Evolutionary conservation across 2,797 vertebrate species (phyloP).

Genomic region (Sciurus vulgaris): DNA sequence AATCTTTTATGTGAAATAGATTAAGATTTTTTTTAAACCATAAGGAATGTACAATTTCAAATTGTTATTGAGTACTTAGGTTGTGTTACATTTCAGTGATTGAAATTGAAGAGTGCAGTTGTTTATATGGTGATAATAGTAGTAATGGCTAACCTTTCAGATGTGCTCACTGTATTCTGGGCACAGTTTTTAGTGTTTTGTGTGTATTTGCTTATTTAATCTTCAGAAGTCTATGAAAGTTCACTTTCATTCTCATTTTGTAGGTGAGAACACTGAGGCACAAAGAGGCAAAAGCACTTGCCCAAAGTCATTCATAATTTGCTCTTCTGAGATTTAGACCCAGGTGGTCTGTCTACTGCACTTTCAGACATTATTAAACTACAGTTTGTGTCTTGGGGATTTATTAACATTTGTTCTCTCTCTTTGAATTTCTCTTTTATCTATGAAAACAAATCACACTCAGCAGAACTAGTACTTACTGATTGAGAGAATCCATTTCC

Average conservation of each 20-base stretch:
- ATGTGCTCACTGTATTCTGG: background rate
- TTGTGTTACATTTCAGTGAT: conserved; percentile 13
- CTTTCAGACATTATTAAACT: background rate
- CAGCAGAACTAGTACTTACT: background rate
- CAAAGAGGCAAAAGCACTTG: background rate
- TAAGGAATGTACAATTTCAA: background rate
- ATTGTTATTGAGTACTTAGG: background rate
- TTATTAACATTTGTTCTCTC: background rate
- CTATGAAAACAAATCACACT: conserved; percentile 36
- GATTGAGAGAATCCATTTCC: background rate
- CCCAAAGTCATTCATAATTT: background rate
- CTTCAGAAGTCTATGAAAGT: background rate
- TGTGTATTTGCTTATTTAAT: background rate
- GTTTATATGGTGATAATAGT: background rate
- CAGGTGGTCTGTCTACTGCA: background rate
- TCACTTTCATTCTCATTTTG: background rate
- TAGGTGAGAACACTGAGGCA: background rate
- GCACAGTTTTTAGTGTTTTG: background rate
- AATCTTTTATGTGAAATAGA: background rate
- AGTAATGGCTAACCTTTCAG: background rate
- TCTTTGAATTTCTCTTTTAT: background rate
- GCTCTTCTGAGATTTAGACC: background rate
- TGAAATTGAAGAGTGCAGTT: background rate
- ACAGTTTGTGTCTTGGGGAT: conserved; percentile 3
- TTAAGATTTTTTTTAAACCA: background rate